A percentile compares a stretch with the other conserved stretches of the same genome.
These are phyloP conservation scores for Agriopis aurantiaria DNA, from an alignment of 2,888 invertebrate genomes.

Conservation along the genomic window DNA sequence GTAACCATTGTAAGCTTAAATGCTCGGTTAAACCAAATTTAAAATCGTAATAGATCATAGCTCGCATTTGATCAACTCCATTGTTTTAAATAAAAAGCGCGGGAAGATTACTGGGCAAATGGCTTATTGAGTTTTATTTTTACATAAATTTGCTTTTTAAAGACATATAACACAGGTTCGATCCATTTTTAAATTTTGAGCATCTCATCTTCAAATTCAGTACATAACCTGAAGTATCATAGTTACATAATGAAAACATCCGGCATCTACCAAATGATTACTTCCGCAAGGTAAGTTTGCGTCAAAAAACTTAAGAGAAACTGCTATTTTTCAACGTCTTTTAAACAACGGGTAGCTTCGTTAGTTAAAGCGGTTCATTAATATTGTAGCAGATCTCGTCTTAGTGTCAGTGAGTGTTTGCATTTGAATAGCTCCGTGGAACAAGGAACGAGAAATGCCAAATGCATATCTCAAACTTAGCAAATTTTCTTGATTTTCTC, in stretches of 20 bases:
- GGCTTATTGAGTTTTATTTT: too few species aligned
- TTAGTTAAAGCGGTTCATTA: slow-evolving; percentile 57
- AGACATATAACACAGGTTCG: too few species aligned
- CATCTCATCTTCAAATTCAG: background rate
- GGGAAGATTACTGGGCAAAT: too few species aligned
- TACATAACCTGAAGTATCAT: background rate
- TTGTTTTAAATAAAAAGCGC: too few species aligned
- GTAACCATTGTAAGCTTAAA: too few species aligned
- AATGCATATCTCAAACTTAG: slow-evolving; percentile 8
- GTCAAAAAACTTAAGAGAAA: slow-evolving; percentile 34
- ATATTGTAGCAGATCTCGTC: slow-evolving; percentile 57
- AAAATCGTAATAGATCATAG: too few species aligned
- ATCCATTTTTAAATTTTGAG: too few species aligned
- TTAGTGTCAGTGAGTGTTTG: slow-evolving; percentile 52
- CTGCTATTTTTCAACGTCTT: slow-evolving; percentile 48
- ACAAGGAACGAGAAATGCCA: slow-evolving; percentile 10
- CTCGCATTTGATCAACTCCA: too few species aligned
- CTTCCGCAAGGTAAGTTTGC: slow-evolving; percentile 15
- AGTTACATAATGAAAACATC: slow-evolving; percentile 9
- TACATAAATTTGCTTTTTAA: too few species aligned
- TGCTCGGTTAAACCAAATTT: too few species aligned
- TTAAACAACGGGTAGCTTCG: slow-evolving; percentile 46
- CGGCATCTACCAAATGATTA: slow-evolving; percentile 13
- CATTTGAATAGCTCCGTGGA: slow-evolving; percentile 26
- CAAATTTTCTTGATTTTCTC: background rate